phyloP scores from a whole-genome alignment of 1,140 invertebrate genomes.

The Leptinotarsa lineolata region DNA sequence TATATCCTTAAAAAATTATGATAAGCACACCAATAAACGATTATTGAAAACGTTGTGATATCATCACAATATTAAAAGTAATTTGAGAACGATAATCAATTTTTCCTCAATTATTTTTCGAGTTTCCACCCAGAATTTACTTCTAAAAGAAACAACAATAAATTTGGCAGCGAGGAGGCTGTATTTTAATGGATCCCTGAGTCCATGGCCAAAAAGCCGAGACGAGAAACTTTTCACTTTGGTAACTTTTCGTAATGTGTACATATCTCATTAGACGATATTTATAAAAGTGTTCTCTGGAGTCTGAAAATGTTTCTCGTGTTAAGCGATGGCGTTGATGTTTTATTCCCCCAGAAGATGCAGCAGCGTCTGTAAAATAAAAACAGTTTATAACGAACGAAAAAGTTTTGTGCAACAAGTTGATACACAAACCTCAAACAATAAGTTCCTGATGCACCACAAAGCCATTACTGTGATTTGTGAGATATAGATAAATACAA shows the following conservation, averaged over 20 bases:
- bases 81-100: no score
- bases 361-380: background rate
- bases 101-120: no score
- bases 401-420: background rate
- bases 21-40: no score
- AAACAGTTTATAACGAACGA: background rate
- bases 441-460: no score
- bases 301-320: conserved; percentile 10
- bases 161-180: background rate
- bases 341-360: conserved; percentile 4
- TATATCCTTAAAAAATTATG: no score
- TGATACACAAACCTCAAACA: background rate
- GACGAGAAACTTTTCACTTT: conserved; percentile 13
- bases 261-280: conserved; percentile 28
- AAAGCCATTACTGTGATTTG: no score
- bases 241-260: conserved; percentile 20
- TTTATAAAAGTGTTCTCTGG: conserved; percentile 22
- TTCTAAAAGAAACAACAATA: background rate
- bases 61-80: no score
- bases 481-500: no score
- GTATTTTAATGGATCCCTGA: conserved; percentile 15
- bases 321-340: conserved; percentile 22
- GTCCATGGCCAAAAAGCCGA: conserved; percentile 10
- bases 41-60: no score
- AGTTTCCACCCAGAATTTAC: no score